Conservation (phyloP, 2,113 vertebrate genomes). For the Sula dactylatra region DNA sequence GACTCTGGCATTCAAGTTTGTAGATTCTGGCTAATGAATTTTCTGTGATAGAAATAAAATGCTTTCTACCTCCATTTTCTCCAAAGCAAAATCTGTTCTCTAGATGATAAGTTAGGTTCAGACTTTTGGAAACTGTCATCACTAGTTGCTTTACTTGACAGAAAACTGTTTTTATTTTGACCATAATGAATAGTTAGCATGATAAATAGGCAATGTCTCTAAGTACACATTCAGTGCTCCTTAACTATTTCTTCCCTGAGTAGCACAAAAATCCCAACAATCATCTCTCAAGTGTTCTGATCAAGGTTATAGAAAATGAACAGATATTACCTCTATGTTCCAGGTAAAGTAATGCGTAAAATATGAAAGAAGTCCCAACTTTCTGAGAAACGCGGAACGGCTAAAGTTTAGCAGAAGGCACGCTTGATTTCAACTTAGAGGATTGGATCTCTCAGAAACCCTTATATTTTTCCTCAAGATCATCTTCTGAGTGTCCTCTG, state of each 20-base stretch:
- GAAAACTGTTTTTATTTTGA: conserved; percentile 10
- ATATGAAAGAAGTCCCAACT: background rate
- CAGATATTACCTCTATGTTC: background rate
- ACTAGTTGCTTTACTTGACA: background rate
- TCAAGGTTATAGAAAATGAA: background rate
- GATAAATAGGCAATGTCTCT: background rate
- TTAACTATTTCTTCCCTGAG: background rate
- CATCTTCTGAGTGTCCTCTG: conserved; percentile 25
- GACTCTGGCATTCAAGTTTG: background rate
- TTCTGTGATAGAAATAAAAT: conserved; percentile 5
- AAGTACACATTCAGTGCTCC: background rate
- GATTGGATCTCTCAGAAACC: background rate
- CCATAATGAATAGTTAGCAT: background rate
- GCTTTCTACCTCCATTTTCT: background rate
- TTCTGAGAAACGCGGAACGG: background rate
- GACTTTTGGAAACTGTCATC: background rate
- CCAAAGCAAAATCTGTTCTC: background rate
- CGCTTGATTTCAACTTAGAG: background rate
- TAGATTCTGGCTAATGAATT: background rate
- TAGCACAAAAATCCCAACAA: background rate
- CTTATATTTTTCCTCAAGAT: conserved; percentile 6
- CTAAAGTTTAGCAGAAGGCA: background rate
- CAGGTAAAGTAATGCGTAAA: background rate
- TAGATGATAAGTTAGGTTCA: background rate
- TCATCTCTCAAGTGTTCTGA: background rate